A percentile compares a stretch with the other conserved stretches of the same genome.
Conservation (phyloP, 2,888 invertebrate species). For the Spisula solida region DNA sequence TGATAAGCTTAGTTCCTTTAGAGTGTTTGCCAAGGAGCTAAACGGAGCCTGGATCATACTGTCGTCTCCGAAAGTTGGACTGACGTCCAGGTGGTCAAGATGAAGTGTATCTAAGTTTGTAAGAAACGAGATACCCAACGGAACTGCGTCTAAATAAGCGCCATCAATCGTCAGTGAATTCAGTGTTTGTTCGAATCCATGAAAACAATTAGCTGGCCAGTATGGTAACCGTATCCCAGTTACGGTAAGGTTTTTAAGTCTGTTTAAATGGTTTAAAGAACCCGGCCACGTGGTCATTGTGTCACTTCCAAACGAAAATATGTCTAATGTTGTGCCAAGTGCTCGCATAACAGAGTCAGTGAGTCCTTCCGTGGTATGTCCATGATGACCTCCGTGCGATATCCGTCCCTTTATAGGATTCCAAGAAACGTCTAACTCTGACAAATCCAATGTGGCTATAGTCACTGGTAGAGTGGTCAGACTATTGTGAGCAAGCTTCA, state of each 20-base stretch:
- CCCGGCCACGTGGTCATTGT: constrained; percentile 66
- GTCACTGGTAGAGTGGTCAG: constrained; percentile 52
- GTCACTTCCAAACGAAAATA: constrained; percentile 69
- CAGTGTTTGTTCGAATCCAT: constrained; percentile 72
- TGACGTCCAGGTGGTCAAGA: constrained; percentile 63
- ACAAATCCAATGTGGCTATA: constrained; percentile 44
- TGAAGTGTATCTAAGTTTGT: constrained; percentile 65
- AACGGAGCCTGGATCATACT: constrained; percentile 70
- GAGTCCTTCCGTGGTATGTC: constrained; percentile 55
- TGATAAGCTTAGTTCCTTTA: constrained; percentile 67
- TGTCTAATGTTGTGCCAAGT: constrained; percentile 51
- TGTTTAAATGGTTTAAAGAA: constrained; percentile 67
- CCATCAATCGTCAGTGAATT: constrained; percentile 68
- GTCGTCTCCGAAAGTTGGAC: constrained; percentile 60
- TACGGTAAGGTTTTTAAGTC: constrained; percentile 63
- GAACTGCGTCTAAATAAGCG: constrained; percentile 64
- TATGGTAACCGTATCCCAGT: constrained; percentile 59
- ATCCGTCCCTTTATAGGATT: constrained; percentile 66
- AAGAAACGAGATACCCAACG: constrained; percentile 63
- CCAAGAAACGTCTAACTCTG: constrained; percentile 61
- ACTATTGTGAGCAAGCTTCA: constrained; percentile 61
- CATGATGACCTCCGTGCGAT: constrained; percentile 17
- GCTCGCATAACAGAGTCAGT: constrained; percentile 58
- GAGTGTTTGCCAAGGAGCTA: constrained; percentile 49
- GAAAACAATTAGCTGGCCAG: constrained; percentile 66